Percentiles rank a stretch among this genome's conserved stretches.
Conservation (phyloP, 2,888 invertebrate species). For the Neuroscelio doddi region DNA sequence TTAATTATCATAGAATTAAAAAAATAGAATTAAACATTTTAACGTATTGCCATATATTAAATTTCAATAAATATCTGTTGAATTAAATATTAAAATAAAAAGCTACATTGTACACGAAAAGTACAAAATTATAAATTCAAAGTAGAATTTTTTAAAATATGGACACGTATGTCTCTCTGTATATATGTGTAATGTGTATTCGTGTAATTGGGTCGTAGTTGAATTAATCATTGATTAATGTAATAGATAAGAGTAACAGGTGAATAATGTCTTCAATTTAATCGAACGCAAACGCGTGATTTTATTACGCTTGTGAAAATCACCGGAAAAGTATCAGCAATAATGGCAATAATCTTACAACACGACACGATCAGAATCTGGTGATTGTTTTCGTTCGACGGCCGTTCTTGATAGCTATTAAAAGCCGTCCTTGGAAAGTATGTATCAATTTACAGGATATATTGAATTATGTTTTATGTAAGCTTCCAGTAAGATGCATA, state of each 20-base stretch:
- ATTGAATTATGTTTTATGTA: constrained; percentile 5
- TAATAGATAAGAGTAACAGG: background rate
- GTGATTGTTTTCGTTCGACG: constrained; percentile 2
- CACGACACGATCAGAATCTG: constrained; percentile 1
- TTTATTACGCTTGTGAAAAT: constrained; percentile 5
- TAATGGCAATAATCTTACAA: constrained; percentile 1
- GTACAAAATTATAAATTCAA: too few relatives aligned
- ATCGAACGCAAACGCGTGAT: constrained; percentile 6
- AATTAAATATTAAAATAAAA: too few relatives aligned
- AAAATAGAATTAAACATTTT: too few relatives aligned
- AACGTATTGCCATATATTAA: too few relatives aligned
- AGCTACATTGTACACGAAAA: too few relatives aligned
- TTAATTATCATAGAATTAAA: too few relatives aligned
- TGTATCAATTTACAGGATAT: constrained; percentile 7
- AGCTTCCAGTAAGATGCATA: too few relatives aligned
- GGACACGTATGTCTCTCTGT: too few relatives aligned
- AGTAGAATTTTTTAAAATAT: too few relatives aligned
- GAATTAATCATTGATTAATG: background rate
- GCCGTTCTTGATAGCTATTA: background rate
- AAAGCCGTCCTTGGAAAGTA: constrained; percentile 10
- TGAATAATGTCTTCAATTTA: constrained; percentile 5
- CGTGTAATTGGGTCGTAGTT: background rate
- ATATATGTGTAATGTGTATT: background rate
- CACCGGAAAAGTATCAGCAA: constrained; percentile 3
- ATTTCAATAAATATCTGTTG: too few relatives aligned